Evolutionary conservation across 2,797 vertebrate species (phyloP), one percentile per base, ranked within the genome.

Genomic region (Capromys pilorides): DNA sequence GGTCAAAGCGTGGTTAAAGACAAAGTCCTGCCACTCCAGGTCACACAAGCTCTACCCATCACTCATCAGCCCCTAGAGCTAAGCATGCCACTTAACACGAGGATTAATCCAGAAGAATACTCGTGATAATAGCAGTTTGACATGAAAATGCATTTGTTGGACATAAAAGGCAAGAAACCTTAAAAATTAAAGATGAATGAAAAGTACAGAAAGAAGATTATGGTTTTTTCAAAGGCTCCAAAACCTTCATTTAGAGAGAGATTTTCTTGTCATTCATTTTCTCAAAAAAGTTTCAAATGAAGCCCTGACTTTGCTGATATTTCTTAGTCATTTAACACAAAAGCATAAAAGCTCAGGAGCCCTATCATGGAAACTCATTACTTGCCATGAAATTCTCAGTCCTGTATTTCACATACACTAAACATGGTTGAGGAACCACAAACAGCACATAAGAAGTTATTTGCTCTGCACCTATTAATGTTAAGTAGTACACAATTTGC

Each of bases 71-170:
- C 16, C 59, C 36, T 51, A 51, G 24, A 59, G 67, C 21, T 21
- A 16, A 62, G 71, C 1, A 8, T 7, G 0, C 28, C 6, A 0
- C 31, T 2, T 6, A 66, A 36, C 36, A 2, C 11, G 0, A 1
- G 0, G 24, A 4, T 6, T 88, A 6, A 22, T 2, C 19, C 39
- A 36, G 0, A 3, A 24, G 18, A 6, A 10, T 0, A 2, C 36
- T 7, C 13, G 1, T 9, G 41, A 62, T 31, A 5, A 0, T 0
- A 5, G 22, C 8, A 1, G 13, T 6, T 5, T 28, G 39, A 24
- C 18, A 28, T 62, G 79, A 36, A 79, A 59, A 11, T 1, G 51
- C n/a, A 36, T n/a, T 39, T 19, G 19, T 3, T 39, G 22, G 28
- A 16, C 45, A 79, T 9, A 12, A 54, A 22, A 33, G 31, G 78